Base-by-base conservation (phyloP, 2,113 vertebrate species). In the Ameiurus melas region DNA sequence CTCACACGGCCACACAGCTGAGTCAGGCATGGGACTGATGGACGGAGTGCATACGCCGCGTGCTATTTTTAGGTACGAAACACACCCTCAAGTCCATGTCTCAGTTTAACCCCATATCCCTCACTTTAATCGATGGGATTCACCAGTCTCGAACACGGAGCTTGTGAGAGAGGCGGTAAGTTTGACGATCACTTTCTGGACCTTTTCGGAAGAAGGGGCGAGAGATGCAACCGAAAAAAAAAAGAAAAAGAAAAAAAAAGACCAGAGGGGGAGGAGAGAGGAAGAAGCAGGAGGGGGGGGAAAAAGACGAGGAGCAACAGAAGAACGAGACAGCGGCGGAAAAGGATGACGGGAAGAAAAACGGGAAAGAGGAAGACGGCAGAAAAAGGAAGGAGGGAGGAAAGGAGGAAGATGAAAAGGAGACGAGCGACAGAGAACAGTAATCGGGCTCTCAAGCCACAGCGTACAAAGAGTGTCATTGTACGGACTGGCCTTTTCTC, bases 391-490 rank as follows among this genome's bases (percentile, higher is more conserved):
- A 27, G 30, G n/a, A 27, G 66, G 43, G 36, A 78, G 55, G 57
- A 20, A 39, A 53, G 12, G 57, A 30, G 62, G n/a, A 27, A 58
- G 75, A 3, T 22, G 13, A 33, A 64, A 64, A 36, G 43, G 83
- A 62, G 70, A 90, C 25, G 90, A 51, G 83, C 70, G 91, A 77
- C 89, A 85, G 79, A 60, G 85, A 75, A 88, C 89, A 90, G 86
- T 89, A 89, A 92, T 89, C 86, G 86, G 90, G 91, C 90, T 85
- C 89, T 88, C 51, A 81, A 79, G 92, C 86, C 86, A 90, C 60
- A 30, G 83, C 71, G 91, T 92, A 96, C 94, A 95, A 95, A 95
- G 94, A 93, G 88, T 86, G 90, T 94, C 92, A 93, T 94, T 95
- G 94, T 95, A 90, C 92, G 85, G 78, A 82, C 88, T 89, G 60